Conservation (phyloP, 2,797 vertebrate species). For the Rhyacichthys aspro region DNA sequence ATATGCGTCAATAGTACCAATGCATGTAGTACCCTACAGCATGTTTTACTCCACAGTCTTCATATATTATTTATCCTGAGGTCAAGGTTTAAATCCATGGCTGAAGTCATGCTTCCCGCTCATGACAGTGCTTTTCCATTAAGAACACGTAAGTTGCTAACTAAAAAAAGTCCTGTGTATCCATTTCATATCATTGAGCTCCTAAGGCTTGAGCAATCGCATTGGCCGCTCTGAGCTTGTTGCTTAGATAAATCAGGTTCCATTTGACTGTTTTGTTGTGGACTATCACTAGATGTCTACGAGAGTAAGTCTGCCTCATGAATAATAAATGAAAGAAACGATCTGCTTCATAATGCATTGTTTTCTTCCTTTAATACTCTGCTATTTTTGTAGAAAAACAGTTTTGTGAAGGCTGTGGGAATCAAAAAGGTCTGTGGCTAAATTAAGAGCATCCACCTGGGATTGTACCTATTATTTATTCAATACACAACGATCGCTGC, state of each 20-base stretch:
- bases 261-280: slow-evolving; percentile 26
- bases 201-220: slow-evolving; percentile 16
- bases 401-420: slow-evolving; percentile 14
- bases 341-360: slow-evolving; percentile 61
- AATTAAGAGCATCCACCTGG: slow-evolving; percentile 51
- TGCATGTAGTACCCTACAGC: not conserved
- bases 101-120: slow-evolving; percentile 16
- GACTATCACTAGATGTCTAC: slow-evolving; percentile 46
- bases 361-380: slow-evolving; percentile 57
- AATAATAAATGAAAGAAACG: slow-evolving; percentile 70
- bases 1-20: not conserved
- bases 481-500: slow-evolving; percentile 43
- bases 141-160: slow-evolving; percentile 18
- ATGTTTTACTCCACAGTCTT: slow-evolving; percentile 2
- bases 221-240: slow-evolving; percentile 35
- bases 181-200: slow-evolving; percentile 41
- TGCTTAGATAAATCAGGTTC: slow-evolving; percentile 41
- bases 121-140: slow-evolving; percentile 15
- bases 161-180: slow-evolving; percentile 38
- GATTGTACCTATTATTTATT: slow-evolving; percentile 66
- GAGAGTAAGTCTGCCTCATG: slow-evolving; percentile 48
- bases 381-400: slow-evolving; percentile 63
- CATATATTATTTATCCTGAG: slow-evolving; percentile 16
- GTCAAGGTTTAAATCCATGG: slow-evolving; percentile 22
- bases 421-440: slow-evolving; percentile 36